phyloP scores from a whole-genome alignment of 92 coral and sea anemone genomes.

The Epizoanthus fatuus region DNA sequence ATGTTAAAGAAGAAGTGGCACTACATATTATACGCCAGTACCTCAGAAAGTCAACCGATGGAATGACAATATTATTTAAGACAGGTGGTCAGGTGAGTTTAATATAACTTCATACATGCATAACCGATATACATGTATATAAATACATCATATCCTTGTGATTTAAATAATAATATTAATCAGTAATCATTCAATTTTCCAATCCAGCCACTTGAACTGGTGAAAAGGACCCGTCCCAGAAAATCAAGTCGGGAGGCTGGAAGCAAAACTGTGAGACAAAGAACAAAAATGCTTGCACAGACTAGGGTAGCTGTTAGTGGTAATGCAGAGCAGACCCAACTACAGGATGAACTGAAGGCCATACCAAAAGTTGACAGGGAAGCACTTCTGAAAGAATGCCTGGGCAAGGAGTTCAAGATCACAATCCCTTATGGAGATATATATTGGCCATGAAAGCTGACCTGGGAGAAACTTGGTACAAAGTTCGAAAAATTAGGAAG shows the following conservation, averaged over 20 bases:
- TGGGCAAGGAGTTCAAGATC: constrained; percentile 59
- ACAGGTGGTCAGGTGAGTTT: constrained; percentile 61
- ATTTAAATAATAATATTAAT: not conserved
- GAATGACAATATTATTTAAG: constrained; percentile 43
- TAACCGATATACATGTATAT: not conserved
- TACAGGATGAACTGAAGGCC: constrained; percentile 47
- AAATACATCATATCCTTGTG: no score
- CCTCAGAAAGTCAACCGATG: constrained; percentile 31
- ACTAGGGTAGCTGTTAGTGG: constrained; percentile 58
- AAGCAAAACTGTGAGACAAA: constrained; percentile 31
- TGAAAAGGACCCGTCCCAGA: constrained; percentile 49
- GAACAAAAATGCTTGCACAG: constrained; percentile 45
- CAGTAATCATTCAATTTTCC: constrained; percentile 13
- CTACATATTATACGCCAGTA: constrained; percentile 51
- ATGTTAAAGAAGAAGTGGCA: constrained; percentile 50
- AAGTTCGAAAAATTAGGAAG: constrained; percentile 9
- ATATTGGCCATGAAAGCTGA: constrained; percentile 55
- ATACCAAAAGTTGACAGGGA: constrained; percentile 37
- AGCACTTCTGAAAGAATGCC: constrained; percentile 48
- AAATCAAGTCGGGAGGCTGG: constrained; percentile 35
- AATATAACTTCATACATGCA: not conserved
- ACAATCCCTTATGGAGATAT: constrained; percentile 51
- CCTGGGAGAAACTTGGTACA: constrained; percentile 50
- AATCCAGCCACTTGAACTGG: constrained; percentile 55
- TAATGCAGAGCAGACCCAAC: constrained; percentile 48